Conservation (phyloP, 2,888 invertebrate genomes). For the Zaprionus obscuricornis region DNA sequence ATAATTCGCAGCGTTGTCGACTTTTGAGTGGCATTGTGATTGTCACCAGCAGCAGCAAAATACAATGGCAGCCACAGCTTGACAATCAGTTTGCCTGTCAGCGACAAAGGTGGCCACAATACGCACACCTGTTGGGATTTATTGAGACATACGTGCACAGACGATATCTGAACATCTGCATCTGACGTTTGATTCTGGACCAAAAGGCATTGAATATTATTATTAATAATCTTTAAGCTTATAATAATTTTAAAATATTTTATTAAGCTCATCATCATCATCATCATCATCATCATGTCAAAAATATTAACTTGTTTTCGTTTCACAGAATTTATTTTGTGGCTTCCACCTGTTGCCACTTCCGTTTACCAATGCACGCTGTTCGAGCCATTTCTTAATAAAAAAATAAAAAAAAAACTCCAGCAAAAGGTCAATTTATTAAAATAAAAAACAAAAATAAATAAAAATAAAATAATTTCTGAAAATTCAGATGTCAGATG, state of each 20-base stretch:
- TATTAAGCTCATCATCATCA: neutral
- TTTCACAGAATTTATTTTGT: neutral
- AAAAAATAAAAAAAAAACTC: no score
- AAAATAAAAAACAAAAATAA: no score
- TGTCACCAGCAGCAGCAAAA: conserved; percentile 31
- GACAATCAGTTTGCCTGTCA: conserved; percentile 50
- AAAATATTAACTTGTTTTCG: conserved; percentile 10
- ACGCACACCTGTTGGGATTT: conserved; percentile 44
- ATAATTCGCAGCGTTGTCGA: conserved; percentile 36
- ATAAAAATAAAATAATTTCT: conserved; percentile 29
- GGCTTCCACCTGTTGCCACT: conserved; percentile 56
- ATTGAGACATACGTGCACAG: conserved; percentile 4
- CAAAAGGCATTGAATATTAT: neutral
- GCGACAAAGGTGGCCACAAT: conserved; percentile 35
- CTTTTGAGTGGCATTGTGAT: conserved; percentile 49
- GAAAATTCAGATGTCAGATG: no score
- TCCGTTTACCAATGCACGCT: conserved; percentile 18
- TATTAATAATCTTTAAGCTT: conserved; percentile 6
- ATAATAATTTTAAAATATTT: no score
- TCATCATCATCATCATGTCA: conserved; percentile 6
- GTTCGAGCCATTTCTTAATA: conserved; percentile 45
- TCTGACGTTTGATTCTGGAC: conserved; percentile 18
- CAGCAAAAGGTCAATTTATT: conserved; percentile 59
- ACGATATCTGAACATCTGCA: conserved; percentile 24
- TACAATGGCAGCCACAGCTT: conserved; percentile 27